These are phyloP conservation scores for Brachyalestes nurse DNA, from an alignment of 2,797 vertebrate genomes.

Conservation along the genomic window DNA sequence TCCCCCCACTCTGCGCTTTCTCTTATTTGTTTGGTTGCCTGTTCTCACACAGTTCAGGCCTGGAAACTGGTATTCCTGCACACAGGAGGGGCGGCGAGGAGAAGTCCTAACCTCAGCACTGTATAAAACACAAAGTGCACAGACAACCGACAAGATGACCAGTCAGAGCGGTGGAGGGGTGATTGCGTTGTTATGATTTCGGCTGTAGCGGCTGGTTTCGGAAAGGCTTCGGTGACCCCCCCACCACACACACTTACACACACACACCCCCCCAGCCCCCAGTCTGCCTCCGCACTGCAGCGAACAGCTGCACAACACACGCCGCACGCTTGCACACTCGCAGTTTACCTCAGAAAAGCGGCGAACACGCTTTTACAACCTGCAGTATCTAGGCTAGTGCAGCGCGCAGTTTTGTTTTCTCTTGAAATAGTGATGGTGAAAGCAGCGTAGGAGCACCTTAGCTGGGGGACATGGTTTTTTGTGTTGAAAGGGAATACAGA, in stretches of 20 bases:
- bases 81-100: too few species aligned
- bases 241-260: background rate
- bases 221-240: constrained; percentile 12
- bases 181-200: background rate
- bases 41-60: constrained; percentile 49
- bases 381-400: constrained; percentile 70
- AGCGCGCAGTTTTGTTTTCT: constrained; percentile 81
- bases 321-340: constrained; percentile 26
- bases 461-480: constrained; percentile 82
- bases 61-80: constrained; percentile 9
- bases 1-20: constrained; percentile 32
- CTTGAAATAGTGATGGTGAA: constrained; percentile 80
- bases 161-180: background rate
- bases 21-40: constrained; percentile 44
- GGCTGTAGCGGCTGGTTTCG: background rate
- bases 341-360: constrained; percentile 67
- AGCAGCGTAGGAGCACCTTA: constrained; percentile 76
- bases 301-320: constrained; percentile 40
- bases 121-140: background rate
- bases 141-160: too few species aligned
- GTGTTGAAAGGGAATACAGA: constrained; percentile 80
- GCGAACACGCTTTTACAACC: constrained; percentile 73
- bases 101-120: background rate
- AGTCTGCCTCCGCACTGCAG: constrained; percentile 46
- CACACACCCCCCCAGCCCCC: constrained; percentile 26